Evolutionary conservation across 2,888 invertebrate species (phyloP), one percentile per base, ranked within the genome.

Genomic region (Xiphydria camelus): DNA sequence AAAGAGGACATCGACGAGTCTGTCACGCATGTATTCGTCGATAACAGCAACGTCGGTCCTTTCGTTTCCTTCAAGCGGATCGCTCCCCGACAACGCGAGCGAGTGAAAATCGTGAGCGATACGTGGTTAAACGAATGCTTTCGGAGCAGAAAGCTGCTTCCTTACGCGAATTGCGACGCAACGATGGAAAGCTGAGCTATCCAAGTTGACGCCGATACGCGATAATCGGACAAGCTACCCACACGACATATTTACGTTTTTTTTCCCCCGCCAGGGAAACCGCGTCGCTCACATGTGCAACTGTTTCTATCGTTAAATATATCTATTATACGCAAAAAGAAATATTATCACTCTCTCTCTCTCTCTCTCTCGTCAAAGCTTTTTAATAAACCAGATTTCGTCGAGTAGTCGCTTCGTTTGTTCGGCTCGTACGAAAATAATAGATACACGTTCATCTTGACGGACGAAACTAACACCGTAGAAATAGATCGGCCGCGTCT

Each of bases 121-220:
- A 51, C 57, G 10, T 75, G 72, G 72, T 66, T 75, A 7, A 5
- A 37, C 1, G 61, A 68, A 41, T 73, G 68, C 26, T 68, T 68
- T 35, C 19, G 17, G 5, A 41, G 49, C 19, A 36, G 44, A 33
- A 43, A 37, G 51, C 32, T 70, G 10, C 45, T 66, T 12, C 39
- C 66, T 2, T 44, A 50, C n/a, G n/a, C n/a, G n/a, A n/a, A n/a
- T n/a, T n/a, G n/a, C n/a, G n/a, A n/a, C n/a, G n/a, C n/a, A n/a
- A n/a, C n/a, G n/a, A n/a, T n/a, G n/a, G n/a, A n/a, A n/a, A n/a
- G n/a, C n/a, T n/a, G n/a, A n/a, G n/a, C n/a, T n/a, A n/a, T n/a
- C n/a, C n/a, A n/a, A n/a, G n/a, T n/a, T n/a, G n/a, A n/a, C n/a
- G n/a, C n/a, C n/a, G n/a, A n/a, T n/a, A n/a, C n/a, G n/a, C n/a